These are phyloP conservation scores for Melinopterus prodromus DNA, from an alignment of 2,888 invertebrate species.

Conservation along the genomic window DNA sequence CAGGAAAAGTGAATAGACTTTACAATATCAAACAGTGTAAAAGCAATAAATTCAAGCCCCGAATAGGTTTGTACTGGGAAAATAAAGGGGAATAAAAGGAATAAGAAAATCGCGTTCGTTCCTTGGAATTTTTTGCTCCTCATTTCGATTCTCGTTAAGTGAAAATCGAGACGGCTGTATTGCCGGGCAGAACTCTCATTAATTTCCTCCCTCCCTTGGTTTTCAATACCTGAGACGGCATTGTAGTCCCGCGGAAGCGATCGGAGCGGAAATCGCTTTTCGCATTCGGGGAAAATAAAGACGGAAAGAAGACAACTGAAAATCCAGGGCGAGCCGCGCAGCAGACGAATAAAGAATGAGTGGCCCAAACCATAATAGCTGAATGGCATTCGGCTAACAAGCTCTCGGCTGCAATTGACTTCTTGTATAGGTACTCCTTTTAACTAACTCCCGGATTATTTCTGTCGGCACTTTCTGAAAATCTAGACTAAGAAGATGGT, in stretches of 20 bases:
- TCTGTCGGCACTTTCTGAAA: not conserved
- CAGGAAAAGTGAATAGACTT: not conserved
- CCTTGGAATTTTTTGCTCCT: slow-evolving; percentile 24
- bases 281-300: slow-evolving; percentile 4
- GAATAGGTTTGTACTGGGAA: slow-evolving; percentile 10
- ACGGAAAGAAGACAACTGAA: slow-evolving; percentile 42
- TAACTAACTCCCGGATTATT: not conserved
- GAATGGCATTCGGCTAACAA: not conserved
- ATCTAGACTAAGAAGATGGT: not conserved
- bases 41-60: not conserved
- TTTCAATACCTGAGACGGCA: slow-evolving; percentile 45
- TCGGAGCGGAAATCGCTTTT: slow-evolving; percentile 44
- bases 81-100: slow-evolving; percentile 24
- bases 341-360: slow-evolving; percentile 33
- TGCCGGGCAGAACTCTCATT: slow-evolving; percentile 45
- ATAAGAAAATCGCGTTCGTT: slow-evolving; percentile 35
- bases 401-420: not conserved
- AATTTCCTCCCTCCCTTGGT: slow-evolving; percentile 45
- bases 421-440: not conserved
- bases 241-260: slow-evolving; percentile 44
- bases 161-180: slow-evolving; percentile 43
- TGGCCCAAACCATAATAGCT: not conserved
- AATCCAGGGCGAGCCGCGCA: slow-evolving; percentile 26
- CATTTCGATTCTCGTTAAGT: slow-evolving; percentile 41
- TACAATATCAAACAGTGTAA: not conserved